These are phyloP conservation scores for Parasteatoda lunata DNA, from an alignment of 2,888 invertebrate species.

Conservation along the genomic window DNA sequence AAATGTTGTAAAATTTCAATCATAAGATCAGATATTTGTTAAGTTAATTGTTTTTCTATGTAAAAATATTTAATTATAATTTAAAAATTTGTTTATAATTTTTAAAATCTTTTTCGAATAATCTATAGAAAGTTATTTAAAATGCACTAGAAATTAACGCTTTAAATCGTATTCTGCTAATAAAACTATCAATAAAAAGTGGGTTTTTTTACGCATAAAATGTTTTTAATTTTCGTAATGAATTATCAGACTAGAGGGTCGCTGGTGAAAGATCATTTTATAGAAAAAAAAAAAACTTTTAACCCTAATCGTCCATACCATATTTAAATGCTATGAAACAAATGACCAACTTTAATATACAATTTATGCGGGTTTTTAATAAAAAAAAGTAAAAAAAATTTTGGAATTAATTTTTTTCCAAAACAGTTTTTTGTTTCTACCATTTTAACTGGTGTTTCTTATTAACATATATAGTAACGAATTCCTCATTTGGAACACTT, in stretches of 20 bases:
- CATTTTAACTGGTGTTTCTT: neutral
- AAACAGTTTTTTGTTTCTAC: neutral
- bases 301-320: constrained; percentile 42
- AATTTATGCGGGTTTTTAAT: constrained; percentile 46
- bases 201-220: too few species aligned
- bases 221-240: too few species aligned
- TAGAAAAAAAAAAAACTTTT: constrained; percentile 19
- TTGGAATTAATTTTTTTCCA: constrained; percentile 24
- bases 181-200: too few species aligned
- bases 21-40: too few species aligned
- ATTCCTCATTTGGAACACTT: neutral
- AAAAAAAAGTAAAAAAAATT: constrained; percentile 29
- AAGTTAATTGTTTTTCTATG: too few species aligned
- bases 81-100: too few species aligned
- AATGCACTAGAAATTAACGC: too few species aligned
- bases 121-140: too few species aligned
- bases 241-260: neutral
- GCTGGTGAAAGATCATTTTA: constrained; percentile 7
- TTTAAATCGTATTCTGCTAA: too few species aligned
- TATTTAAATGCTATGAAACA: constrained; percentile 15
- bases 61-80: too few species aligned
- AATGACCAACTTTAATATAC: constrained; percentile 61
- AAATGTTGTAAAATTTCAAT: too few species aligned
- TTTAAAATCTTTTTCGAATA: too few species aligned
- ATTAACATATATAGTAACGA: neutral